phyloP scores from a whole-genome alignment of 2,113 vertebrate genomes.

The Lycocorax pyrrhopterus region DNA sequence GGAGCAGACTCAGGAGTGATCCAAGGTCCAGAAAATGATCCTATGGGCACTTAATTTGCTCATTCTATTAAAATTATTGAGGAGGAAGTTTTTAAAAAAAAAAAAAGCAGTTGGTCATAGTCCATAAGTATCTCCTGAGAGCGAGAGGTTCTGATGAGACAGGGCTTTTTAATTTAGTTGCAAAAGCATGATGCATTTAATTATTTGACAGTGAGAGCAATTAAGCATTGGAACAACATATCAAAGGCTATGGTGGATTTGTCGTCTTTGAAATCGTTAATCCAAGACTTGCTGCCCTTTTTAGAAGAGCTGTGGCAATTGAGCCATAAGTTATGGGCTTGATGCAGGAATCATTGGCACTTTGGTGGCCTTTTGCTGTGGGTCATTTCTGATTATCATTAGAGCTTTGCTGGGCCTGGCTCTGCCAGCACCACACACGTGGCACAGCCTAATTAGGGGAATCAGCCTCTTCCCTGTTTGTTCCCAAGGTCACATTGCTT shows the following conservation, averaged over 20 bases:
- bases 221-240: not conserved
- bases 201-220: slow-evolving; percentile 26
- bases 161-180: not conserved
- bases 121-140: not conserved
- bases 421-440: not conserved
- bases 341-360: not conserved
- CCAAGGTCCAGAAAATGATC: not conserved
- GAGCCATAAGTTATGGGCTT: not conserved
- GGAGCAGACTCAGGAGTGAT: not conserved
- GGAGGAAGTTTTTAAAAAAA: not conserved
- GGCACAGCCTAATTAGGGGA: not conserved
- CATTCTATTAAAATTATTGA: not conserved
- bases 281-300: slow-evolving; percentile 14
- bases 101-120: not conserved
- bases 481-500: slow-evolving; percentile 4
- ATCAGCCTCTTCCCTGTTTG: not conserved
- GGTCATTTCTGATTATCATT: not conserved
- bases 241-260: slow-evolving; percentile 1
- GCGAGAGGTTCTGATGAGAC: not conserved
- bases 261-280: not conserved
- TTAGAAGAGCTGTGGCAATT: not conserved
- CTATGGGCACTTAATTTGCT: not conserved
- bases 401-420: not conserved
- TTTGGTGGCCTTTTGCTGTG: not conserved
- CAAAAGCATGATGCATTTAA: slow-evolving; percentile 20